Evolutionary conservation across 1,140 invertebrate genomes (phyloP).

Genomic region (Seison nebaliae): DNA sequence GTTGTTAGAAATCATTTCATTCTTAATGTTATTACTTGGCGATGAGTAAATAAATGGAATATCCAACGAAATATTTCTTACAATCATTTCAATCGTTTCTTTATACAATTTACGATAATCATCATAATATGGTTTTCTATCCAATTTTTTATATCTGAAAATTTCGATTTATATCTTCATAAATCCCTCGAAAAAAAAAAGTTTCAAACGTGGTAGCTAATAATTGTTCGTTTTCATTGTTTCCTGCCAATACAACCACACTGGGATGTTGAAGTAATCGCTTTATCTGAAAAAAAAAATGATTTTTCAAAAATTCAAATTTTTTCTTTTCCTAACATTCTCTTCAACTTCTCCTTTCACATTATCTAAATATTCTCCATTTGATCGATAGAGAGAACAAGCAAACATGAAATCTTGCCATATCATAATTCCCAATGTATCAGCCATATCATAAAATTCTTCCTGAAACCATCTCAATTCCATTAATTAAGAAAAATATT

Average conservation of each 20-base stretch:
- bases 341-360: slow-evolving; percentile 46
- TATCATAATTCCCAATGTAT: slow-evolving; percentile 28
- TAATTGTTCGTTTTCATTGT: slow-evolving; percentile 88
- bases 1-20: slow-evolving; percentile 37
- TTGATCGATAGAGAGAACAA: slow-evolving; percentile 67
- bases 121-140: slow-evolving; percentile 26
- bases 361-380: slow-evolving; percentile 39
- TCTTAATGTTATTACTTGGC: slow-evolving; percentile 59
- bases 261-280: slow-evolving; percentile 62
- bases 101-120: slow-evolving; percentile 69
- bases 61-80: slow-evolving; percentile 35
- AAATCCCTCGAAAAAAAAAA: slow-evolving; percentile 3
- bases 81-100: slow-evolving; percentile 41
- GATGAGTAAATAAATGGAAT: slow-evolving; percentile 54
- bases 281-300: slow-evolving; percentile 36
- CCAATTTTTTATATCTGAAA: slow-evolving; percentile 3
- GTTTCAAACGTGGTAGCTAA: slow-evolving; percentile 51
- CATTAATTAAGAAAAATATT: slow-evolving; percentile 3
- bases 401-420: slow-evolving; percentile 70
- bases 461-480: slow-evolving; percentile 74
- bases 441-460: slow-evolving; percentile 50
- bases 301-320: background rate
- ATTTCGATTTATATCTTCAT: background rate
- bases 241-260: slow-evolving; percentile 60
- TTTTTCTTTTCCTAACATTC: background rate